Base-by-base conservation (phyloP, 2,888 invertebrate genomes). In the Harpalus rubripes region DNA sequence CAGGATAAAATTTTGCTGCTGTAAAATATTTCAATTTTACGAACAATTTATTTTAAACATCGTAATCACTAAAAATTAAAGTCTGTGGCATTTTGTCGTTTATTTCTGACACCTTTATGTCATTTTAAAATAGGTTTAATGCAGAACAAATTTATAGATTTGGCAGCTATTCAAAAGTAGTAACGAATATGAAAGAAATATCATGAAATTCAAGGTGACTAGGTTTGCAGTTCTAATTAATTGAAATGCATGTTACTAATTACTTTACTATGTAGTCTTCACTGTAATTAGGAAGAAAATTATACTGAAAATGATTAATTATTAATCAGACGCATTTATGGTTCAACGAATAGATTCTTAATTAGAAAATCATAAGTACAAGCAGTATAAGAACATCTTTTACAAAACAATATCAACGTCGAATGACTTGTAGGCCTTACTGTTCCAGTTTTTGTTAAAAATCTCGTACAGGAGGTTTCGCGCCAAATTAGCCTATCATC, bases 121-220 rank as follows among this genome's bases (percentile, higher is more conserved):
- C 59, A 18, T 10, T 59, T 59, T 59, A 59, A 59, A 59, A 59
- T 59, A 59, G 59, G 59, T 59, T 59, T 59, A 59, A 59, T 59
- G 59, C 59, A 59, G 16, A 59, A 7, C n/a, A 16, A 18, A 59
- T 59, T 59, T 18, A 59, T 59, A 59, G 59, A 16, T 59, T 59
- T 59, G 59, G 59, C 59, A 59, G 16, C 15, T 1, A 8, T 7
- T 59, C 59, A 59, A 59, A 1, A 6, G 6, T 8, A 59, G 18
- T 59, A 59, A 16, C 8, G 59, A 59, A 59, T 16, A 16, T 59
- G 15, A 18, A 16, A 59, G 59, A 59, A 59, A 59, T 52, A 8
- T 52, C 44, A 52, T 12, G 44, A 59, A 59, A 15, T 59, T 59
- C 18, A 59, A 59, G 59, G 59, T 59, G 16, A 16, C 44, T 52